These are phyloP conservation scores for Gisinianus flammeolus DNA, from an alignment of 2,888 invertebrate species.

Conservation along the genomic window DNA sequence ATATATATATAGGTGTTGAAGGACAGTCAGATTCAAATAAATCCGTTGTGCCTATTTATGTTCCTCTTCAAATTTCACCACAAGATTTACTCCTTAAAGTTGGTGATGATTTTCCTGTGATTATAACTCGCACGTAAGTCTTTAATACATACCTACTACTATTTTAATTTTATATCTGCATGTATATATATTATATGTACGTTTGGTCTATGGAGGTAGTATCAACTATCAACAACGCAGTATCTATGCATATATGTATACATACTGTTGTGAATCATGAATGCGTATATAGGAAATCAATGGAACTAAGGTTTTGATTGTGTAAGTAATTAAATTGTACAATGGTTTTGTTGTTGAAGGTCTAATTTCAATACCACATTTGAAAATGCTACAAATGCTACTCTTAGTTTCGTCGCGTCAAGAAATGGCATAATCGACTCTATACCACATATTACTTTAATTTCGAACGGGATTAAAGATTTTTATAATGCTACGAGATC, in stretches of 20 bases:
- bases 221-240: too few relatives aligned
- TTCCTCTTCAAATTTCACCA: conserved; percentile 34
- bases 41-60: too few relatives aligned
- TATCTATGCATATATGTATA: not conserved
- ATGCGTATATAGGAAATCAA: too few relatives aligned
- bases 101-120: conserved; percentile 35
- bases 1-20: too few relatives aligned
- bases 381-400: conserved; percentile 38
- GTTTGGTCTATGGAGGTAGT: too few relatives aligned
- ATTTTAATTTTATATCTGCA: too few relatives aligned
- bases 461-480: not conserved
- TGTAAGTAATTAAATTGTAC: too few relatives aligned
- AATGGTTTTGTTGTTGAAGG: conserved; percentile 24
- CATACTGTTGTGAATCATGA: not conserved
- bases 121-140: conserved; percentile 45
- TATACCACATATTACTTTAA: conserved; percentile 41
- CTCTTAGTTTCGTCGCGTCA: conserved; percentile 1
- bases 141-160: not conserved
- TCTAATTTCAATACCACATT: conserved; percentile 44
- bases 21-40: too few relatives aligned
- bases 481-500: conserved; percentile 17
- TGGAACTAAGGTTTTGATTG: too few relatives aligned
- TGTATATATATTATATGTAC: too few relatives aligned
- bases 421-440: conserved; percentile 29
- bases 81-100: conserved; percentile 47